Percentiles rank a stretch among this genome's conserved stretches.
Evolutionary conservation across 1,140 invertebrate genomes (phyloP).

Genomic region (Batillaria attramentaria): DNA sequence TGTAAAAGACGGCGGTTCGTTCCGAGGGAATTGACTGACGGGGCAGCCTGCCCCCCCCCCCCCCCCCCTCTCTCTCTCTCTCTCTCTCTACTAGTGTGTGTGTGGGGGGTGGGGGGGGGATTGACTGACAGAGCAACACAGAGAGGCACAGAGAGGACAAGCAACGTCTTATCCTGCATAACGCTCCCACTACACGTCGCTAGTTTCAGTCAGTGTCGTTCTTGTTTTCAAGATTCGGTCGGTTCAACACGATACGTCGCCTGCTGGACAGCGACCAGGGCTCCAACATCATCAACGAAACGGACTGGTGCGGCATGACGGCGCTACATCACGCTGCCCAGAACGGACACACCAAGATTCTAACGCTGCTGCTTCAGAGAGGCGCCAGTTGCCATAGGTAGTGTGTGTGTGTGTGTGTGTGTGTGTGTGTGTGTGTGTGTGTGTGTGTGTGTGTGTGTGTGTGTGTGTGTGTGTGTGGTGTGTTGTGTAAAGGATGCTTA

Average conservation of each 20-base stretch:
- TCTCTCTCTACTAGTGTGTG: no score
- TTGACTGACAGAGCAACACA: no score
- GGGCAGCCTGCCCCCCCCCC: no score
- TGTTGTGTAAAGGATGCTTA: no score
- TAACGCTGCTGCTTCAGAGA: conserved; percentile 86
- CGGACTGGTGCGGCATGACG: conserved; percentile 64
- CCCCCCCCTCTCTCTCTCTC: conserved; percentile 5
- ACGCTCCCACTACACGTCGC: no score
- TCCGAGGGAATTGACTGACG: no score
- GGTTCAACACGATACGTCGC: conserved; percentile 84
- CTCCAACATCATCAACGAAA: conserved; percentile 69
- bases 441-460: no score
- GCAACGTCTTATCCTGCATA: background rate
- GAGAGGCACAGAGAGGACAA: no score
- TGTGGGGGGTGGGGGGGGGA: no score
- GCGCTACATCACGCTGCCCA: conserved; percentile 77
- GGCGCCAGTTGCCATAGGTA: conserved; percentile 84
- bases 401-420: background rate
- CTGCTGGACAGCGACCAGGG: conserved; percentile 77
- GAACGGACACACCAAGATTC: conserved; percentile 86
- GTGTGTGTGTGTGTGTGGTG: no score
- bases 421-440: background rate
- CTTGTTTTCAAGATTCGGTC: conserved; percentile 82
- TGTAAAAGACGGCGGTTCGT: no score
- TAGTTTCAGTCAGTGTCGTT: no score